Evolutionary conservation across 2,888 invertebrate genomes (phyloP), one percentile per base, ranked within the genome.

Genomic region (Pegoplata infirma): DNA sequence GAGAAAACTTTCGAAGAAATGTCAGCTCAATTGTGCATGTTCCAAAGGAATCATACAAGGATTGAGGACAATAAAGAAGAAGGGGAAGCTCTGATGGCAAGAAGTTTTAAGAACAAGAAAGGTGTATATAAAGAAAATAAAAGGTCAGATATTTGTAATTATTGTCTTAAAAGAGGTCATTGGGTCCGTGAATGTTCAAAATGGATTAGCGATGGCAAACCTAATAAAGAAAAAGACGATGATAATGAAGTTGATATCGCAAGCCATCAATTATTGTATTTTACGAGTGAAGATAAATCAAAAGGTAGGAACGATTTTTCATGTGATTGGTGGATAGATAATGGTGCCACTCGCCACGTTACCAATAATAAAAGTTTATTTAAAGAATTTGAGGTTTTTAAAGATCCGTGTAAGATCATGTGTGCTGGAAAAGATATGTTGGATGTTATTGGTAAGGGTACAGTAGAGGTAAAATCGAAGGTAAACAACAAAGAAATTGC

Each of bases 331-430:
- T 47, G 63, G 32, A 63, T 49, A 25, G 49, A 63, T 32, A 49
- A 53, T 53, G 64, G 64, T 12, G 66, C 55, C 23, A 44, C 66
- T 16, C 66, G 66, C 17, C 46, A 67, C 46, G 55, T 67, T 40
- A 53, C 53, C 12, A 44, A 40, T 40, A 55, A 66, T 14, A 66
- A n/a, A 53, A 25, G 14, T 10, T 25, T 25, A 10, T 61, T 47
- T 47, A 49, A 64, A 36, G 10, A n/a, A 1, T 64, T 64, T 64
- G 23, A 64, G 16, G 40, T 23, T 14, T 66, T 53, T 53, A 6
- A 36, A 7, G 6, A 16, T 28, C 5, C 44, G 6, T 17, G 17
- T 12, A 16, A 25, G 3, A 59, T 46, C 5, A 28, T 12, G 10
- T 40, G 44, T 14, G 58, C 44, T 23, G 63, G 51, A 14, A 51